phyloP scores from a whole-genome alignment of 2,797 vertebrate species.

The Lates japonicus region DNA sequence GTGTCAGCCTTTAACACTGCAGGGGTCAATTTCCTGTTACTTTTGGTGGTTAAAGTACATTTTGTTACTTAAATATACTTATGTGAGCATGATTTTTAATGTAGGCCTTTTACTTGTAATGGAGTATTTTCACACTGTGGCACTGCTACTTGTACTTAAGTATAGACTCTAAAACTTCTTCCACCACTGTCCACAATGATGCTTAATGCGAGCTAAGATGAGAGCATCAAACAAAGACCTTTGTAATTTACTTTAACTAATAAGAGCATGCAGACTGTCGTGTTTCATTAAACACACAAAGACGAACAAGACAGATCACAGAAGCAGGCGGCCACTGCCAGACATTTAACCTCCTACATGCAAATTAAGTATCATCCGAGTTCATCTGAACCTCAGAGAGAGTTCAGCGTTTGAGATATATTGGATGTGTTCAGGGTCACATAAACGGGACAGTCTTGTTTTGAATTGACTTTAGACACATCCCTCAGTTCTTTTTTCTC shows the following conservation, averaged over 20 bases:
- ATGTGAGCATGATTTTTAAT: too few species aligned
- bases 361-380: conserved; percentile 22
- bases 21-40: not conserved
- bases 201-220: not conserved
- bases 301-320: not conserved
- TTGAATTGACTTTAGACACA: conserved; percentile 68
- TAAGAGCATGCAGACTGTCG: not conserved
- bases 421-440: conserved; percentile 59
- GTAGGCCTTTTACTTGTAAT: too few species aligned
- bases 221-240: not conserved
- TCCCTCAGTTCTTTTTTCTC: conserved; percentile 54
- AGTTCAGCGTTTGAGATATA: conserved; percentile 39
- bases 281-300: conserved; percentile 15
- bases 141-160: too few species aligned
- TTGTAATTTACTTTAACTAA: conserved; percentile 5
- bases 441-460: conserved; percentile 67
- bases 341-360: conserved; percentile 15
- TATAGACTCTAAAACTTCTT: not conserved
- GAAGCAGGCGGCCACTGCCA: not conserved
- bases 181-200: not conserved
- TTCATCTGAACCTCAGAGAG: conserved; percentile 28
- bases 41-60: not conserved
- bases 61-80: not conserved
- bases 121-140: too few species aligned
- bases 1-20: too few species aligned